A percentile compares a stretch with the other conserved stretches of the same genome.
phyloP scores from a whole-genome alignment of 2,113 vertebrate genomes.

The Nothobranchius furzeri region DNA sequence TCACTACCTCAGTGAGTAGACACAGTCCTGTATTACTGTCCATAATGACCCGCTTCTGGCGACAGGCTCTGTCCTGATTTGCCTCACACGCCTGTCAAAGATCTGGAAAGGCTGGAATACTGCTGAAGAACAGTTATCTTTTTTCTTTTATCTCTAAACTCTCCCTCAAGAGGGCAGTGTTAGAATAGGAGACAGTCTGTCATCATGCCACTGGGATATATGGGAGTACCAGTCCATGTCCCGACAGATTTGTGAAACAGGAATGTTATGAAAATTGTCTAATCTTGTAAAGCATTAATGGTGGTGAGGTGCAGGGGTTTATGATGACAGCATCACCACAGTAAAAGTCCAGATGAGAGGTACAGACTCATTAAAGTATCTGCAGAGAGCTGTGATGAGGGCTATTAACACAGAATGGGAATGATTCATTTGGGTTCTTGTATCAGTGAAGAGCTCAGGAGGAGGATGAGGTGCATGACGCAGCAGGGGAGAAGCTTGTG shows the following conservation, averaged over 20 bases:
- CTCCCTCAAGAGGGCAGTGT: constrained; percentile 81
- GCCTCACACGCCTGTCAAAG: not conserved
- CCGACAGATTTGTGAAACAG: constrained; percentile 37
- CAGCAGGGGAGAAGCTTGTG: constrained; percentile 17
- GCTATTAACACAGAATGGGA: constrained; percentile 21
- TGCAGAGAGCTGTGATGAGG: not conserved
- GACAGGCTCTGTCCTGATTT: not conserved
- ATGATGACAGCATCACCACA: not conserved
- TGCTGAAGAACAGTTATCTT: not conserved
- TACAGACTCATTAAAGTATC: constrained; percentile 1
- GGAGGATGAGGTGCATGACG: not conserved
- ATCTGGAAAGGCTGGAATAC: not conserved
- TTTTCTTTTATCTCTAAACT: constrained; percentile 7
- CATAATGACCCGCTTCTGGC: not conserved
- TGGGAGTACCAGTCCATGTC: constrained; percentile 14
- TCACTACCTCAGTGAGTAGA: not conserved
- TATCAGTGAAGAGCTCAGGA: not conserved
- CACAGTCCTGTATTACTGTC: not conserved
- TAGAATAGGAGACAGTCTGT: constrained; percentile 67
- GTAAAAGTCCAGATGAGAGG: not conserved
- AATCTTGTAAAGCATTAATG: not conserved
- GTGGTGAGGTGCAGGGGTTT: not conserved
- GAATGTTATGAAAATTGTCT: not conserved
- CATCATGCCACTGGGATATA: constrained; percentile 25
- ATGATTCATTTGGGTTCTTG: constrained; percentile 16